Conservation (phyloP, 2,888 invertebrate genomes). For the Stenodema calcarata region DNA sequence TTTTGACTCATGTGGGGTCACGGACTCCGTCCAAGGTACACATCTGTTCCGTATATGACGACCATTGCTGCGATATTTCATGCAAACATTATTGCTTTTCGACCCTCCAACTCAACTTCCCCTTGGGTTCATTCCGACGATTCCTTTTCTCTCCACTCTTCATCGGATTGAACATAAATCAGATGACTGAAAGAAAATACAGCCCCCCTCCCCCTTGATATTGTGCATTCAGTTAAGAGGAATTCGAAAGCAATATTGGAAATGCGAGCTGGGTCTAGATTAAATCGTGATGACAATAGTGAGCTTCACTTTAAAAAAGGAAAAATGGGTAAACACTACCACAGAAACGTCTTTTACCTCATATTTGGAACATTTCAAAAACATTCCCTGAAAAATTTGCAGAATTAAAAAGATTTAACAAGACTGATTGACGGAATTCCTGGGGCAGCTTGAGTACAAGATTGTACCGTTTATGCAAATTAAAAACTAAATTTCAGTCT, state of each 20-base stretch:
- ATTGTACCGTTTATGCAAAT: too few relatives aligned
- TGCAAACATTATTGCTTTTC: constrained; percentile 47
- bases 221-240: background rate
- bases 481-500: too few relatives aligned
- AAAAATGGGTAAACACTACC: too few relatives aligned
- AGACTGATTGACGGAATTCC: too few relatives aligned
- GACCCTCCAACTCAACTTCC: constrained; percentile 29
- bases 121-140: constrained; percentile 32
- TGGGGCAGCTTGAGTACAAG: too few relatives aligned
- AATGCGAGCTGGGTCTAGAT: too few relatives aligned
- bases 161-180: constrained; percentile 34
- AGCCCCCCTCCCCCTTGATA: background rate
- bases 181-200: background rate
- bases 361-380: too few relatives aligned
- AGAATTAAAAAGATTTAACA: too few relatives aligned
- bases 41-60: constrained; percentile 42
- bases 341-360: too few relatives aligned
- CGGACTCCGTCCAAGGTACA: constrained; percentile 25
- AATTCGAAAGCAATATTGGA: background rate
- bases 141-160: constrained; percentile 15
- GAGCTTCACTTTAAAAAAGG: too few relatives aligned
- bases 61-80: constrained; percentile 38
- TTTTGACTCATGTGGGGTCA: constrained; percentile 32
- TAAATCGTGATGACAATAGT: too few relatives aligned
- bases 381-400: too few relatives aligned